Conservation (phyloP, 2,888 invertebrate genomes). For the Acleris laterana region DNA sequence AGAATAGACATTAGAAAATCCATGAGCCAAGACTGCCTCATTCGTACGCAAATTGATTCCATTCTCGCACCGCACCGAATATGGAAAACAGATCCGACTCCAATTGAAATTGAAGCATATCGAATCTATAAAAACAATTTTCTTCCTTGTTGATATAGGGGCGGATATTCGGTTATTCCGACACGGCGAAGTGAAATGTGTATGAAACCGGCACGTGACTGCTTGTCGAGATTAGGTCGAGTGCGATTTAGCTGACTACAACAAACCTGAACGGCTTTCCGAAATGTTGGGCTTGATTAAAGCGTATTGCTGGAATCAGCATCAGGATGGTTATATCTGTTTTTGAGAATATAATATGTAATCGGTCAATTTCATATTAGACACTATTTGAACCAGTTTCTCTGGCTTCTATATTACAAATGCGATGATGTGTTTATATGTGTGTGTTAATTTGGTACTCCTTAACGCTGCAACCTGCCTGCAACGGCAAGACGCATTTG, state of each 20-base stretch:
- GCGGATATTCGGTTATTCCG: constrained; percentile 61
- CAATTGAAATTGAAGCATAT: constrained; percentile 80
- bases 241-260: constrained; percentile 38
- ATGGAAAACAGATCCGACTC: constrained; percentile 66
- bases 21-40: constrained; percentile 51
- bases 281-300: constrained; percentile 22
- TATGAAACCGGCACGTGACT: constrained; percentile 74
- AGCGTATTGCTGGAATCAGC: neutral
- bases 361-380: too few species aligned
- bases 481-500: too few species aligned
- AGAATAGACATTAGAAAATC: constrained; percentile 62
- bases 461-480: too few species aligned
- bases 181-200: constrained; percentile 60
- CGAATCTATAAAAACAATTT: constrained; percentile 81
- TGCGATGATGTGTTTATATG: too few species aligned
- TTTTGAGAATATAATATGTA: too few species aligned
- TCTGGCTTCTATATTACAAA: too few species aligned
- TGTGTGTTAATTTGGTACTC: too few species aligned
- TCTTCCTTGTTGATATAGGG: constrained; percentile 72
- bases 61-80: constrained; percentile 56
- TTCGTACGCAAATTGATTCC: constrained; percentile 73
- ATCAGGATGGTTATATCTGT: too few species aligned
- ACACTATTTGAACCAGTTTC: too few species aligned
- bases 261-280: constrained; percentile 38
- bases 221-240: constrained; percentile 60